These are phyloP conservation scores for Aelia acuminata DNA, from an alignment of 2,888 invertebrate species.

Conservation along the genomic window DNA sequence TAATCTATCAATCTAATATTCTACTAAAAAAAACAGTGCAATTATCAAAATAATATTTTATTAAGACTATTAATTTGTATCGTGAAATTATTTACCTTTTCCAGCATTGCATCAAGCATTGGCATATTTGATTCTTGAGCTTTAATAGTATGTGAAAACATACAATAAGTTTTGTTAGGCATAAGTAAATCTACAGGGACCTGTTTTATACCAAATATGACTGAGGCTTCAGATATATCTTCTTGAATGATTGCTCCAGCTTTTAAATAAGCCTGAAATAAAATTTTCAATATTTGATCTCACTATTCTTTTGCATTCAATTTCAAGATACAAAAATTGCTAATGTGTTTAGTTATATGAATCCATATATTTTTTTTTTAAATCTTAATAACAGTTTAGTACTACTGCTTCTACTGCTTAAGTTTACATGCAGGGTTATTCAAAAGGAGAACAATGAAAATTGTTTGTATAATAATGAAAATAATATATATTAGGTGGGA, in stretches of 20 bases:
- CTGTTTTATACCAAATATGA: slow-evolving; percentile 98
- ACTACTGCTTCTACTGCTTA: too few relatives aligned
- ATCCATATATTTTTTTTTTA: too few relatives aligned
- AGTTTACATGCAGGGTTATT: too few relatives aligned
- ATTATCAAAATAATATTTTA: slow-evolving; percentile 39
- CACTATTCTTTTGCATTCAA: too few relatives aligned
- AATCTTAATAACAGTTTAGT: too few relatives aligned
- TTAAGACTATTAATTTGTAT: slow-evolving; percentile 7
- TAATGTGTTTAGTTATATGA: too few relatives aligned
- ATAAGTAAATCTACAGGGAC: slow-evolving; percentile 89
- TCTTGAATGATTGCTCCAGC: slow-evolving; percentile 95
- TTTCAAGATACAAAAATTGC: too few relatives aligned
- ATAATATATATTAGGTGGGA: too few relatives aligned
- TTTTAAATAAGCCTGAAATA: slow-evolving; percentile 84
- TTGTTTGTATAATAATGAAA: too few relatives aligned
- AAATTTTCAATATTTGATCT: not conserved
- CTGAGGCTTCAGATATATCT: slow-evolving; percentile 94
- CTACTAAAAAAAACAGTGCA: slow-evolving; percentile 69
- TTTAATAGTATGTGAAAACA: slow-evolving; percentile 99
- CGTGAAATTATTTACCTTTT: slow-evolving; percentile 76
- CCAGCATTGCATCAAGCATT: slow-evolving; percentile 93
- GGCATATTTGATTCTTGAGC: slow-evolving; percentile 99
- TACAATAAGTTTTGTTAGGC: slow-evolving; percentile 97
- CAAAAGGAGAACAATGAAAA: too few relatives aligned
- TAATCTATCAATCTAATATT: slow-evolving; percentile 97